Evolutionary conservation across 53 echinoderm and acorn worm genomes (phyloP).

Genomic region (Luidia sarsii): DNA sequence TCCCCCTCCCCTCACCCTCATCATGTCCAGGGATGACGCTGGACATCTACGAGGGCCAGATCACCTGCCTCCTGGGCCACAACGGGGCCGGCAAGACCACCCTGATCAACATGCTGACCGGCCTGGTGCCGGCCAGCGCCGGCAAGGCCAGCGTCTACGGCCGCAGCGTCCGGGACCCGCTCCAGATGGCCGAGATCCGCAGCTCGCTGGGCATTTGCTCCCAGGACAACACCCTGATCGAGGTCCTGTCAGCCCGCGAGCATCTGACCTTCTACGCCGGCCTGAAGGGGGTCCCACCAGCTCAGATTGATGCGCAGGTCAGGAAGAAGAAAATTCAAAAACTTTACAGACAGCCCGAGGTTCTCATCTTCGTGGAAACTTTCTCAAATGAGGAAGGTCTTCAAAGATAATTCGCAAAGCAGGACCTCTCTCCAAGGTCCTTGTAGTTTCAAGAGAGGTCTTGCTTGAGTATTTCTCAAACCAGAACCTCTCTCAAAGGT

Average conservation of each 20-base stretch:
- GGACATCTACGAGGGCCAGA: constrained; percentile 85
- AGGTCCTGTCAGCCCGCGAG: constrained; percentile 57
- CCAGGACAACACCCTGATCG: constrained; percentile 78
- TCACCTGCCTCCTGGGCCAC: constrained; percentile 77
- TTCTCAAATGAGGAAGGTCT: not conserved
- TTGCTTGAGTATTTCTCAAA: too few species aligned
- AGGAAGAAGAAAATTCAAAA: not conserved
- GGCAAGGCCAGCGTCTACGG: constrained; percentile 73
- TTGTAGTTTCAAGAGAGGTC: too few species aligned
- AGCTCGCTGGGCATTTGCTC: constrained; percentile 70
- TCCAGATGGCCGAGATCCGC: constrained; percentile 56
- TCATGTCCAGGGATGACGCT: constrained; percentile 72
- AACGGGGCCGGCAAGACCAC: constrained; percentile 85
- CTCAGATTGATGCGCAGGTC: constrained; percentile 59
- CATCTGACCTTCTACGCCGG: constrained; percentile 80
- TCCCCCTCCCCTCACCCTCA: too few species aligned
- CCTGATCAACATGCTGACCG: constrained; percentile 70
- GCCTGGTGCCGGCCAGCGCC: constrained; percentile 50
- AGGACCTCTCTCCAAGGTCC: too few species aligned
- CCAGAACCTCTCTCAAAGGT: too few species aligned
- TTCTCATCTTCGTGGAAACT: not conserved
- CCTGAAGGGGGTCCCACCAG: constrained; percentile 62
- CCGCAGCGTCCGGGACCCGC: constrained; percentile 52
- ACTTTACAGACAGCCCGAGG: not conserved
- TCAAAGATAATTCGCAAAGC: too few species aligned